These are phyloP conservation scores for Hippocampus zosterae DNA, from an alignment of 2,113 vertebrate species.

Conservation along the genomic window DNA sequence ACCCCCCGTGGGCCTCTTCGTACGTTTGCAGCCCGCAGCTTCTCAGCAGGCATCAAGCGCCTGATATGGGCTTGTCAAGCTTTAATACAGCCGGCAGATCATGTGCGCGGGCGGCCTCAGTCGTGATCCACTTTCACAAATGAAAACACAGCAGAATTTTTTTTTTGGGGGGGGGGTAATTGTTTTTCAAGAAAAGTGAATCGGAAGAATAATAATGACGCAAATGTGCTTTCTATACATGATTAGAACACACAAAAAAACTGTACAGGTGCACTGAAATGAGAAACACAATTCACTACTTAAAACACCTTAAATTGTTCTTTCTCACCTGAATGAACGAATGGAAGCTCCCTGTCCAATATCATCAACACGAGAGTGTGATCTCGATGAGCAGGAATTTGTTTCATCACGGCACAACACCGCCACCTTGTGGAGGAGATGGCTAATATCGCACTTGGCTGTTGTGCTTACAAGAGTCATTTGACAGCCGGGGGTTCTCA, in stretches of 20 bases:
- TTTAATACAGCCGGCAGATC: slow-evolving; percentile 32
- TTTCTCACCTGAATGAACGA: background rate
- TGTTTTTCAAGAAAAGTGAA: background rate
- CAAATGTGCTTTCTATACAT: background rate
- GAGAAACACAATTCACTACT: background rate
- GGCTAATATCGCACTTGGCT: no score
- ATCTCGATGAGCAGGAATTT: background rate
- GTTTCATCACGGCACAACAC: slow-evolving; percentile 37
- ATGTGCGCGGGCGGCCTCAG: background rate
- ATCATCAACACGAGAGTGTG: background rate
- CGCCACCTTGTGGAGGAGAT: slow-evolving; percentile 54
- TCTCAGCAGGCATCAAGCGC: slow-evolving; percentile 46
- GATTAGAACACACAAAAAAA: background rate
- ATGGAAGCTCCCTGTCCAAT: background rate
- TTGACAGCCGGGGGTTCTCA: background rate
- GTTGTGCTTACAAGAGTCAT: no score
- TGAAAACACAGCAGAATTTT: background rate
- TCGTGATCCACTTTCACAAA: slow-evolving; percentile 1
- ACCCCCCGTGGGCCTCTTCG: slow-evolving; percentile 57
- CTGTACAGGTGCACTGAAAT: background rate
- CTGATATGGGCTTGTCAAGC: slow-evolving; percentile 31
- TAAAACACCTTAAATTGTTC: background rate
- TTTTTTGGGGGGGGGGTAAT: no score
- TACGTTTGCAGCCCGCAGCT: slow-evolving; percentile 50
- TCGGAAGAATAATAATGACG: background rate